Evolutionary conservation across 2,888 invertebrate genomes (phyloP), one percentile per base, ranked within the genome.

Genomic region (Cephus spinipes): DNA sequence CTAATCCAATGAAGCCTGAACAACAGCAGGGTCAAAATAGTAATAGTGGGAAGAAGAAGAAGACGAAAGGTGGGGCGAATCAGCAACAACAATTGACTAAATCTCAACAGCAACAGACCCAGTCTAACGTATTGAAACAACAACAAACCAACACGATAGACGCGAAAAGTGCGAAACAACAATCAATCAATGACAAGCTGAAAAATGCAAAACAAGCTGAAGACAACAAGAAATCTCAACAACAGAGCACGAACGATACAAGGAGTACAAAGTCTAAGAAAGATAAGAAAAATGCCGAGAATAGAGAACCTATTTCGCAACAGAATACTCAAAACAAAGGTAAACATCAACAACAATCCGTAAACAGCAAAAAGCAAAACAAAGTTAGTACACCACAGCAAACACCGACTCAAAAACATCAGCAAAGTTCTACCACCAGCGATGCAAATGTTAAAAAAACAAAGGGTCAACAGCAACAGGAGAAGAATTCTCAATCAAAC

Each of bases 211-310:
- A 88, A 73, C 83, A 83, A 36, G 78, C 76, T 32, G 84, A 88
- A 71, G 83, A 87, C 11, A 71, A 87, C 11, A 71, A 71, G 32
- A 87, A 87, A 73, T 12, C 68, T 69, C 87, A 85, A 68, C 86
- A 85, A 34, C 86, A 85, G 79, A 82, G 76, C 80, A 77, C 78
- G 9, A 79, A 69, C 12, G 90, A 89, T 36, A 77, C 79, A 4
- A 90, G 88, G 76, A 84, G 68, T 81, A 81, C 82, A 31, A 91
- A 90, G 40, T 87, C 88, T 30, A 91, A 90, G 69, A 91, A 91
- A 69, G 89, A 91, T 6, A 90, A 91, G 76, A 91, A 89, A 75
- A 89, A 87, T 75, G 83, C 81, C 0, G 91, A 90, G 12, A 89
- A 90, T 31, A 91, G 91, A 68, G 89, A 90, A 74, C 88, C 89